Base-by-base conservation (phyloP, 1,140 invertebrate species). In the Meloidogyne chitwoodi region DNA sequence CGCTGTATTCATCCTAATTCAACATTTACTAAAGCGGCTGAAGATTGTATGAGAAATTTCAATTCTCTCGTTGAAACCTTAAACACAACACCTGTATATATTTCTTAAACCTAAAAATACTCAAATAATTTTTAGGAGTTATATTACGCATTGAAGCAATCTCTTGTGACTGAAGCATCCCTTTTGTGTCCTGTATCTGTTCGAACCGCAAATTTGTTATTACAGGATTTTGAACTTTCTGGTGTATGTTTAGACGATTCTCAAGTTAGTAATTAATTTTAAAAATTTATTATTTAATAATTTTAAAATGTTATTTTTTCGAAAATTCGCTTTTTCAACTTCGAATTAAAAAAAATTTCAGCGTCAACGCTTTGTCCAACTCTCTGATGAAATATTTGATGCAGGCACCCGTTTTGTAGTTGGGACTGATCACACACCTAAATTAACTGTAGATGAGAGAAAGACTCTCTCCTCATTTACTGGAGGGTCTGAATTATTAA, bases 161-260 rank as follows among this genome's bases (percentile, higher is more conserved):
- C 81, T 11, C 63, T 84, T 22, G 34, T 61, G 26, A 66, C 44
- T 11, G 83, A 82, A 48, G 44, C 26, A 6, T 14, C 72, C 12
- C 16, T 38, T 11, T 63, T 82, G n/a, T 83, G 84, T 68, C 41
- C 38, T 44, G 41, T 82, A 41, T 67, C 68, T 26, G 16, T 68
- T 27, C 48, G 81, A 5, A 82, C 80, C 5, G 22, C 81, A 11
- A n/a, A 34, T 41, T 27, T 82, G 27, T 70, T 82, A 12, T 24
- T 83, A 22, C 64, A 65, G 12, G 81, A 82, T 65, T 82, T 82
- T 66, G 78, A 82, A n/a, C 79, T 84, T n/a, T 82, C 80, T 44
- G 81, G 81, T 16, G 75, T 82, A 44, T 80, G 83, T 75, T 68
- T 82, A 76, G 19, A 41, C 1, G 77, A 83, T 26, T 27, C n/a